These are phyloP conservation scores for Conchocele bisecta DNA, from an alignment of 2,888 invertebrate species.

Conservation along the genomic window DNA sequence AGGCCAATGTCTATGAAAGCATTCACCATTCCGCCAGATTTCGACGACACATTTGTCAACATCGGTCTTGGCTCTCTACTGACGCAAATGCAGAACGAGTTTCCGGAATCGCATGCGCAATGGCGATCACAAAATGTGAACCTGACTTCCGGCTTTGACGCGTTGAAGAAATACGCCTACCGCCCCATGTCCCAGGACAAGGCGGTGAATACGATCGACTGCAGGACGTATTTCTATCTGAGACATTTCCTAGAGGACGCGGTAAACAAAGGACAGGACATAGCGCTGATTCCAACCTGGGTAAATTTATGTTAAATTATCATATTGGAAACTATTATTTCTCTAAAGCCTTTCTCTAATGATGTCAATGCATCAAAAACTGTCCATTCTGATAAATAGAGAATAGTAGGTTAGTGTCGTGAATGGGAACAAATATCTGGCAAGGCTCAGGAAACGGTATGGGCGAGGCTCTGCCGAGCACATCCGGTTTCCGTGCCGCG, in stretches of 20 bases:
- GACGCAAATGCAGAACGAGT: slow-evolving; percentile 60
- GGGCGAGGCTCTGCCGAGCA: too few species aligned
- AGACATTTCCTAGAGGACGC: slow-evolving; percentile 71
- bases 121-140: slow-evolving; percentile 73
- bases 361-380: too few species aligned
- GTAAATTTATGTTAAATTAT: too few species aligned
- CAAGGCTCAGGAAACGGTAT: too few species aligned
- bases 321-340: too few species aligned
- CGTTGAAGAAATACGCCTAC: slow-evolving; percentile 75
- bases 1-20: too few species aligned
- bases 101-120: slow-evolving; percentile 61
- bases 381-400: too few species aligned
- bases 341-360: too few species aligned
- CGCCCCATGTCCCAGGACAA: slow-evolving; percentile 65
- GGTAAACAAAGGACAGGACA: slow-evolving; percentile 50
- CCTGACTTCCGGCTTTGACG: slow-evolving; percentile 70
- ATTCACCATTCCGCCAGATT: slow-evolving; percentile 77
- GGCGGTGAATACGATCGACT: slow-evolving; percentile 71
- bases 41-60: slow-evolving; percentile 79
- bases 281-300: slow-evolving; percentile 77
- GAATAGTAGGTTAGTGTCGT: too few species aligned
- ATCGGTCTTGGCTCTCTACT: slow-evolving; percentile 74
- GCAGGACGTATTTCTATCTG: slow-evolving; percentile 74
- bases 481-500: too few species aligned
- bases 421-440: too few species aligned